Percentiles rank a stretch among this genome's conserved stretches.
These are phyloP conservation scores for Aphelinus certus DNA, from an alignment of 1,140 invertebrate species.

Conservation along the genomic window DNA sequence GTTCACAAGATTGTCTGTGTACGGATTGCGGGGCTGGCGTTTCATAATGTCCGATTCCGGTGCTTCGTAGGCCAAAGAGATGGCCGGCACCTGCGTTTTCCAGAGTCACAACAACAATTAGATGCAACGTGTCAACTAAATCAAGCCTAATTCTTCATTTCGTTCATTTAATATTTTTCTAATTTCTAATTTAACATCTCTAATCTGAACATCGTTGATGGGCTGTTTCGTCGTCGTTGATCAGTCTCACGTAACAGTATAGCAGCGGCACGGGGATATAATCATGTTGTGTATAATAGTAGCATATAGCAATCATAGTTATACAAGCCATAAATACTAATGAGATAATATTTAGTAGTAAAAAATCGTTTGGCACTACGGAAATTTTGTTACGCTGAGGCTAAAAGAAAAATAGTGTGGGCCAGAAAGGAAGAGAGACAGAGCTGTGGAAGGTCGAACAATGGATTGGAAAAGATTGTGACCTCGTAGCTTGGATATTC, in stretches of 20 bases:
- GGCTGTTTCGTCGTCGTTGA: constrained; percentile 13
- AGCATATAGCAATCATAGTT: constrained; percentile 16
- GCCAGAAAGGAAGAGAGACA: not conserved
- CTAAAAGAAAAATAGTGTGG: constrained; percentile 4
- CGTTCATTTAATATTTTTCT: not conserved
- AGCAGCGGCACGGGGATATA: constrained; percentile 18
- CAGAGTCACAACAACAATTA: constrained; percentile 29
- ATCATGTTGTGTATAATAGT: constrained; percentile 1
- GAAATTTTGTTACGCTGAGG: not conserved
- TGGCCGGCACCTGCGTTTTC: constrained; percentile 84
- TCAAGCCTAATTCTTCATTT: constrained; percentile 11
- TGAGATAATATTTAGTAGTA: constrained; percentile 6
- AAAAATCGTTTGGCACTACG: constrained; percentile 27
- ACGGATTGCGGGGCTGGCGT: constrained; percentile 91
- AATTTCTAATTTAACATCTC: not conserved
- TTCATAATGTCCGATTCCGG: constrained; percentile 98
- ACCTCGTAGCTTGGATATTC: too few species aligned
- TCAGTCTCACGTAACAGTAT: constrained; percentile 11
- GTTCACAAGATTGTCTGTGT: constrained; percentile 95
- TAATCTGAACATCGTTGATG: not conserved
- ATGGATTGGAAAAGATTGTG: too few species aligned
- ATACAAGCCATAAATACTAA: not conserved
- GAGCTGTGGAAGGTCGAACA: too few species aligned
- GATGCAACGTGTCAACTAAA: constrained; percentile 24
- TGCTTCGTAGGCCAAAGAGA: constrained; percentile 96